Base-by-base conservation (phyloP, 2,113 vertebrate species). In the Xiphophorus maculatus region DNA sequence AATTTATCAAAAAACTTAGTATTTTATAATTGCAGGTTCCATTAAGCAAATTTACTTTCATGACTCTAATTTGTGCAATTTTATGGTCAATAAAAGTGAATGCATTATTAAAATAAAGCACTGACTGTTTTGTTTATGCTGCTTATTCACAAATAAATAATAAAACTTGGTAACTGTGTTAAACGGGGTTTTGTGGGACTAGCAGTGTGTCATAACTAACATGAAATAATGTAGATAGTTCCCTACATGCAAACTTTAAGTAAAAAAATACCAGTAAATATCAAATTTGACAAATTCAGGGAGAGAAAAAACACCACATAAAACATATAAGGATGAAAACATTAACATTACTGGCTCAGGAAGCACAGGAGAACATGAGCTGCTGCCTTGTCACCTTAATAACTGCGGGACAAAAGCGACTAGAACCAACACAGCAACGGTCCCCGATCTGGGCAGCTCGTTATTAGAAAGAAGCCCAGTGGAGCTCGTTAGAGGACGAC, bases 401-500 rank as follows among this genome's bases (percentile, higher is more conserved):
- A 92, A 93, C 86, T 84, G 85, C 72, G 76, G 85, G 86, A 87
- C 81, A 80, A 88, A 88, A 71, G 37, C 78, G 81, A 80, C 64
- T 79, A 89, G 70, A 87, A 82, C 80, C 82, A 69, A 63, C 74
- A 74, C 82, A 66, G 80, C 77, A 37, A 42, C 22, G 67, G 89
- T 88, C 91, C 87, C 81, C 75, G 27, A 84, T 82, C 87, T 84
- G 85, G 74, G 84, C 80, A 61, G 88, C 90, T 91, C 76, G 71
- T 93, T 92, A 92, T 93, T 91, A 94, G 81, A 68, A 42, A 84
- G 88, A 91, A 89, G 92, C 94, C 94, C 94, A 92, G 93, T 71
- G 94, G 94, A 95, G 93, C 94, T 95, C 84, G 93, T 95, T 95
- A 95, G 88, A 84, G 81, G 90, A 89, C 28, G 83, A 86, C 85